phyloP scores from a whole-genome alignment of 37 sponge, comb jelly and placozoan genomes.

The Haliclona indistincta region DNA sequence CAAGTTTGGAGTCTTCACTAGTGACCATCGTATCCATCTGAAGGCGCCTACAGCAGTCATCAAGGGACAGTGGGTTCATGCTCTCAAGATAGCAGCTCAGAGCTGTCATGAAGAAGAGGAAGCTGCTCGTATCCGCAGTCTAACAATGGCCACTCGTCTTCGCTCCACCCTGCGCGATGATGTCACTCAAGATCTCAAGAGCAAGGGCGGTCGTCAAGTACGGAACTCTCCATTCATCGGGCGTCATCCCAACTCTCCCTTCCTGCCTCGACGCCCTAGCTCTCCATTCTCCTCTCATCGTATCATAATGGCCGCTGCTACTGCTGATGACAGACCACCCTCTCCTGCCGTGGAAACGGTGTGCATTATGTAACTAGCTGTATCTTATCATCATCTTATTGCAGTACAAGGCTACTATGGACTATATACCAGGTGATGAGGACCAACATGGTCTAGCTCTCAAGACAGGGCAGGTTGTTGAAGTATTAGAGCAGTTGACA shows the following conservation, averaged over 20 bases:
- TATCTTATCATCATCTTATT: neutral
- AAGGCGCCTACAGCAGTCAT: slow-evolving; percentile 10
- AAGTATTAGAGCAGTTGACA: slow-evolving; percentile 53
- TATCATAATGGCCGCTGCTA: neutral
- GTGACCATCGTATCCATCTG: slow-evolving; percentile 46
- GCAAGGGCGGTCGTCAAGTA: too few species aligned
- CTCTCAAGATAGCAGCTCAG: slow-evolving; percentile 18
- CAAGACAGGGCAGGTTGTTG: slow-evolving; percentile 62
- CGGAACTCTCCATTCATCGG: neutral
- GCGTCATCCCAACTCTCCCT: slow-evolving; percentile 15
- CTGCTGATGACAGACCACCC: neutral
- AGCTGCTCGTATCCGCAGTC: neutral
- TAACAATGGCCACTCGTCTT: neutral
- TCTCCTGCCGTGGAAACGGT: neutral
- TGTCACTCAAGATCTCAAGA: neutral
- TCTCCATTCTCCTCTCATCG: neutral
- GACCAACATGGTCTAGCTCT: slow-evolving; percentile 29
- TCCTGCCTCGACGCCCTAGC: neutral
- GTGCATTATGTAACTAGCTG: neutral
- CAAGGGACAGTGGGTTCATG: slow-evolving; percentile 44
- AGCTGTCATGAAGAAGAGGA: neutral
- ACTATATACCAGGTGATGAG: slow-evolving; percentile 28
- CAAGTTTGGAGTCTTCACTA: slow-evolving; percentile 49
- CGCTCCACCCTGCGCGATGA: neutral
- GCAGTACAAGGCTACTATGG: slow-evolving; percentile 46